phyloP scores from a whole-genome alignment of 2,797 vertebrate species.

The Lemur catta region DNA sequence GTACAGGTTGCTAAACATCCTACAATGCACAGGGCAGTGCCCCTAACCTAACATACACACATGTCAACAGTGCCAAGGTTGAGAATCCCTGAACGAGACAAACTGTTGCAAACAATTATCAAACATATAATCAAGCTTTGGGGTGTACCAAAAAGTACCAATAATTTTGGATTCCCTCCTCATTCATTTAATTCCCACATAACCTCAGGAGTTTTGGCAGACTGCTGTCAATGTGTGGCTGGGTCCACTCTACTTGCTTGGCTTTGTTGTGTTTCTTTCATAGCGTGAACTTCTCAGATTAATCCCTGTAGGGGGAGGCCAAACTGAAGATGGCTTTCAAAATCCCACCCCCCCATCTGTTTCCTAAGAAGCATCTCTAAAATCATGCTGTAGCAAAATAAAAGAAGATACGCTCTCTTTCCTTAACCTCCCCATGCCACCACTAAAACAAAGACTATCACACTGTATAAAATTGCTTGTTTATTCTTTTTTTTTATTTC shows the following conservation, averaged over 20 bases:
- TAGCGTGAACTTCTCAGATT: neutral
- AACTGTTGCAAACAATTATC: neutral
- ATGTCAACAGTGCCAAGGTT: neutral
- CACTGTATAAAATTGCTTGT: neutral
- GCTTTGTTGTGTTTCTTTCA: neutral
- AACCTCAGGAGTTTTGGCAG: neutral
- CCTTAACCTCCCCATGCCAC: neutral
- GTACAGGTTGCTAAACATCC: neutral
- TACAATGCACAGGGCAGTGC: neutral
- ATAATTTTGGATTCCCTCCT: neutral
- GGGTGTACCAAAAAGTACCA: neutral
- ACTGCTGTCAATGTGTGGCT: neutral
- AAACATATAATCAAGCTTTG: neutral
- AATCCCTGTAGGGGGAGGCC: neutral
- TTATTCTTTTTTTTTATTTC: neutral
- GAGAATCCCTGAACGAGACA: neutral
- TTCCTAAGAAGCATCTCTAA: neutral
- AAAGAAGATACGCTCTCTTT: neutral
- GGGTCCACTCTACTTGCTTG: neutral
- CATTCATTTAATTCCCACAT: neutral
- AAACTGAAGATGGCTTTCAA: neutral
- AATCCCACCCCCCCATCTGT: neutral
- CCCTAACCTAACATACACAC: neutral
- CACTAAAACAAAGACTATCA: neutral
- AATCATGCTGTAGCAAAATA: neutral